Evolutionary conservation across 2,797 vertebrate genomes (phyloP), one percentile per base, ranked within the genome.

Genomic region (Poliocrania exsul): DNA sequence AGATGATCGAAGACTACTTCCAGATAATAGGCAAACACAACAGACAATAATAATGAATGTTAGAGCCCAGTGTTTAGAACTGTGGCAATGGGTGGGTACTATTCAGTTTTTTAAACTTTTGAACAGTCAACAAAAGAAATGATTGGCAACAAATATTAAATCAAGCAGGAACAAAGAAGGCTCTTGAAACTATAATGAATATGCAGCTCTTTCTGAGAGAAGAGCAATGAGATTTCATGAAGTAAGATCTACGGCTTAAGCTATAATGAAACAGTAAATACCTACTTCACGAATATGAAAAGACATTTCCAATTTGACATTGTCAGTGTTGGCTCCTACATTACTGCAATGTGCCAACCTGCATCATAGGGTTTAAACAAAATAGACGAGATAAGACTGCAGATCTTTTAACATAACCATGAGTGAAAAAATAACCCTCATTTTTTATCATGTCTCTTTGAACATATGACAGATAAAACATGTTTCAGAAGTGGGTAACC

Each of bases 91-190:
- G 33, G 26, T 2, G 6, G 73, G n/a, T n/a, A 77, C 46, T 77
- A 72, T 69, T 83, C 18, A 26, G 86, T 81, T 86, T 79, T 88
- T 90, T 29, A 6, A 93, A 92, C 47, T 92, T 83, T 50, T 86
- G 64, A 89, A 69, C 35, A 79, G 42, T 73, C 58, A 92, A 81
- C 80, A 88, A 80, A 85, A 91, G 88, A 91, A 93, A n/a, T 90
- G 66, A 94, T 91, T 92, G 78, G 64, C 77, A 84, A 94, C 78
- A 95, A 91, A 93, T 92, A 89, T 74, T 86, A 92, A 96, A 90
- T 72, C 62, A 69, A 86, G 26, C 17, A 71, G 44, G 62, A 93
- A 92, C 92, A 96, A 73, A 83, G 72, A 64, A 44, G 33, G 49
- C 82, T 46, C 81, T 95, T 92, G 88, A 88, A 95, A 94, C 42